phyloP scores from a whole-genome alignment of 2,113 vertebrate species.

The Pteropus alecto region DNA sequence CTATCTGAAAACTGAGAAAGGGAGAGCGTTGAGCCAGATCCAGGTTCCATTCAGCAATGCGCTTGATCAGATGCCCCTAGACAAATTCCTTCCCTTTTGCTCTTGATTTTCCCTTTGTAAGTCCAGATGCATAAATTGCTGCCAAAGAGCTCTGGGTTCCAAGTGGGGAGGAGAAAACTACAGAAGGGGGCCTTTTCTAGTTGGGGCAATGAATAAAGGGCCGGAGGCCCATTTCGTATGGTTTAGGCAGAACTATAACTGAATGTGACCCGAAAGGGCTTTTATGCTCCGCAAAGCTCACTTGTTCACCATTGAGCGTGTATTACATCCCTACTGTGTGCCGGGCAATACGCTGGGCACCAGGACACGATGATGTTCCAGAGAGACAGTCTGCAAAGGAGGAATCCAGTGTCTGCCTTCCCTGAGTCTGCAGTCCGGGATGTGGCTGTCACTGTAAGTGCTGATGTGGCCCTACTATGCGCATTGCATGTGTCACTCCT shows the following conservation, averaged over 20 bases:
- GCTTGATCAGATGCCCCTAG: not conserved
- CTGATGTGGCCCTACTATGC: not conserved
- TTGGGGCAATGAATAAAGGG: not conserved
- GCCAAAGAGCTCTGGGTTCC: not conserved
- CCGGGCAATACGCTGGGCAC: not conserved
- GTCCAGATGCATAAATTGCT: not conserved
- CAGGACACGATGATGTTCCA: not conserved
- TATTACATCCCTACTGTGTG: not conserved
- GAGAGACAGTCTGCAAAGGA: not conserved
- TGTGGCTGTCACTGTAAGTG: not conserved
- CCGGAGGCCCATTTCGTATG: not conserved
- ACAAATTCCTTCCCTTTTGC: not conserved
- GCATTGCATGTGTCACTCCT: not conserved
- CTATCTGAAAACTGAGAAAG: not conserved
- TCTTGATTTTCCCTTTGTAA: not conserved
- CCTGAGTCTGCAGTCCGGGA: not conserved
- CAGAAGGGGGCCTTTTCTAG: not conserved
- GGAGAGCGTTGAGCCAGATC: not conserved
- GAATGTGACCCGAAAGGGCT: fast-evolving
- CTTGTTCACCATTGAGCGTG: not conserved
- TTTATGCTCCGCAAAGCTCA: not conserved
- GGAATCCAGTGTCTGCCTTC: not conserved
- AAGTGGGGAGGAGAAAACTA: not conserved
- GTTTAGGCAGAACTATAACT: not conserved
- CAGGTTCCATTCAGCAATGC: not conserved